Evolutionary conservation across 2,888 invertebrate genomes (phyloP).

Genomic region (Tyria jacobaeae): DNA sequence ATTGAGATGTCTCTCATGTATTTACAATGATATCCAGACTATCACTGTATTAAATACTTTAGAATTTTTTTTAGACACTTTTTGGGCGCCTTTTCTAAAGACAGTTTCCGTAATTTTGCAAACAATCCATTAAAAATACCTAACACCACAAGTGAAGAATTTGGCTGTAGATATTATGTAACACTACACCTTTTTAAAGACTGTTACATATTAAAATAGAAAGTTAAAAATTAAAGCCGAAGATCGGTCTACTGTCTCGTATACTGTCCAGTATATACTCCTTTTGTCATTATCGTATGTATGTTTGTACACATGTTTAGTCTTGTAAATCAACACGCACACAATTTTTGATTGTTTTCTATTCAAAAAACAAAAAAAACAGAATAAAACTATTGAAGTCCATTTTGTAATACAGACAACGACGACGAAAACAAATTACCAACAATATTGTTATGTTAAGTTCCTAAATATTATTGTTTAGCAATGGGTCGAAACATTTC

Average conservation of each 20-base stretch:
- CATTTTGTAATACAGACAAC: no score
- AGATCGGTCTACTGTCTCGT: slow-evolving; percentile 90
- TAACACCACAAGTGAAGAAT: slow-evolving; percentile 75
- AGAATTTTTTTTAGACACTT: slow-evolving; percentile 38
- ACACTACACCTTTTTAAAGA: slow-evolving; percentile 88
- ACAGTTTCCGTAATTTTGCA: slow-evolving; percentile 84
- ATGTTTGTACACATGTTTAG: no score
- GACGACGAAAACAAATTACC: no score
- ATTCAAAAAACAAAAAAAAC: no score
- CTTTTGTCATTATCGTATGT: slow-evolving; percentile 89
- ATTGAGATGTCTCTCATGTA: no score
- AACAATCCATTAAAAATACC: slow-evolving; percentile 53
- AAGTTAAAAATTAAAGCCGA: slow-evolving; percentile 64
- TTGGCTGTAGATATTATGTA: slow-evolving; percentile 67
- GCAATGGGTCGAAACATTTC: no score
- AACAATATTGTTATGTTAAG: no score
- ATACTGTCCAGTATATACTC: slow-evolving; percentile 91
- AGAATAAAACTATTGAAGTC: no score
- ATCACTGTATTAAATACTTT: neutral
- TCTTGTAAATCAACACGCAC: no score
- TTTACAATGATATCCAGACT: no score
- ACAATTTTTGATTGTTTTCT: no score
- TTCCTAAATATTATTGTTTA: no score
- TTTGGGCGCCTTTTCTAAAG: slow-evolving; percentile 52
- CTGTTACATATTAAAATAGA: slow-evolving; percentile 84